Percentiles rank a stretch among this genome's conserved stretches.
Conservation (phyloP, 2,113 vertebrate species). For the Ochotona curzoniae region DNA sequence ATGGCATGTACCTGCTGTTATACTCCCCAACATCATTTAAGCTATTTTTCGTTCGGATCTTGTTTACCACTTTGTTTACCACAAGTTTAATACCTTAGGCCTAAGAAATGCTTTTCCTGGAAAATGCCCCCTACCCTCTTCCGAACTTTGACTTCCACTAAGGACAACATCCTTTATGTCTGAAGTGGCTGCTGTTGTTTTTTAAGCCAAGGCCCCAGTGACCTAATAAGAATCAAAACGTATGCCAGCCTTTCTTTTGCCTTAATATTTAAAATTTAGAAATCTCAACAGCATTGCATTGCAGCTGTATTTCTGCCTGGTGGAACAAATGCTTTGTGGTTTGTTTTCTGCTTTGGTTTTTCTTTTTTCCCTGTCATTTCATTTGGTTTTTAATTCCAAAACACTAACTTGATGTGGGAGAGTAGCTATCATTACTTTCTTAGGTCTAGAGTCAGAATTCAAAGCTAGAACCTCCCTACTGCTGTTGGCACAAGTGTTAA, state of each 20-base stretch:
- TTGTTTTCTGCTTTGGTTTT: neutral
- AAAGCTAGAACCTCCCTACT: neutral
- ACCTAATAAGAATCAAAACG: neutral
- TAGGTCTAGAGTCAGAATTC: neutral
- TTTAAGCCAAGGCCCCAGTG: neutral
- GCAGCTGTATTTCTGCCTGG: neutral
- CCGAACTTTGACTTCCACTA: neutral
- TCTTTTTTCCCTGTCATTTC: neutral
- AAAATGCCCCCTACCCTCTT: neutral
- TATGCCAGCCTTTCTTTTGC: neutral
- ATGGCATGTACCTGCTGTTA: neutral
- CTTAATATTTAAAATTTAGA: slow-evolving; percentile 9
- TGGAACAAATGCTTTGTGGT: neutral
- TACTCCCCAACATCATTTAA: neutral
- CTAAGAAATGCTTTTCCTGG: neutral
- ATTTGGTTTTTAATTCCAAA: neutral
- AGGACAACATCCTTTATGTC: neutral
- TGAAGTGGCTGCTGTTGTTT: neutral
- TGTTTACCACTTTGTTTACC: neutral
- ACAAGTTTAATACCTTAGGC: neutral
- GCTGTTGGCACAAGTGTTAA: neutral
- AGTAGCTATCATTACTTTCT: neutral
- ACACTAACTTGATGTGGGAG: neutral
- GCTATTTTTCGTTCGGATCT: neutral
- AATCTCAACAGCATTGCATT: neutral